Conservation (phyloP, 2,797 vertebrate species). For the Paedocypris micromegethes region DNA sequence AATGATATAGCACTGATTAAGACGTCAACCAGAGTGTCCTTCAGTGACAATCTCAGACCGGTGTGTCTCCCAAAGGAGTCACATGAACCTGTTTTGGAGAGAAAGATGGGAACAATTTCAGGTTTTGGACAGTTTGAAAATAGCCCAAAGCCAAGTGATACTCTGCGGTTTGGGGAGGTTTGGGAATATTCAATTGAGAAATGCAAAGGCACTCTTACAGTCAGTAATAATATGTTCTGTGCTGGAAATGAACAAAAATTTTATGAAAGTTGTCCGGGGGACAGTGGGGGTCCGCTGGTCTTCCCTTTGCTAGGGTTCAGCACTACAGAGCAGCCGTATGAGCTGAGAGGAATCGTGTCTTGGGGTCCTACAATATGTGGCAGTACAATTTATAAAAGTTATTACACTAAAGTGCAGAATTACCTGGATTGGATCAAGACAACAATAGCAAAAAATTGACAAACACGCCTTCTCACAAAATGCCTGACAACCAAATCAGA, state of each 20-base stretch:
- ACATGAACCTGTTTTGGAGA: background rate
- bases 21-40: slow-evolving; percentile 36
- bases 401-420: slow-evolving; percentile 20
- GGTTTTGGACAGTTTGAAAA: slow-evolving; percentile 40
- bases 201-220: slow-evolving; percentile 17
- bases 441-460: slow-evolving; percentile 17
- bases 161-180: slow-evolving; percentile 16
- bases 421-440: slow-evolving; percentile 10
- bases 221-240: slow-evolving; percentile 55
- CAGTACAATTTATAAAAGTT: slow-evolving; percentile 19
- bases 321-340: slow-evolving; percentile 1
- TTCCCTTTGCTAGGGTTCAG: slow-evolving; percentile 10
- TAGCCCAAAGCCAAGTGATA: accelerated
- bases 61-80: slow-evolving; percentile 47
- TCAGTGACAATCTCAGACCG: slow-evolving; percentile 45
- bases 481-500: too few relatives aligned
- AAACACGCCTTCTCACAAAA: background rate
- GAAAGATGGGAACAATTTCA: slow-evolving; percentile 36
- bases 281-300: slow-evolving; percentile 44
- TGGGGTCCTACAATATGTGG: slow-evolving; percentile 50
- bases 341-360: slow-evolving; percentile 51
- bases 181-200: slow-evolving; percentile 29
- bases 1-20: slow-evolving; percentile 54
- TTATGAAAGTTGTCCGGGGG: slow-evolving; percentile 50
- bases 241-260: slow-evolving; percentile 38